These are phyloP conservation scores for Sciurus vulgaris DNA, from an alignment of 2,797 vertebrate species.

Conservation along the genomic window DNA sequence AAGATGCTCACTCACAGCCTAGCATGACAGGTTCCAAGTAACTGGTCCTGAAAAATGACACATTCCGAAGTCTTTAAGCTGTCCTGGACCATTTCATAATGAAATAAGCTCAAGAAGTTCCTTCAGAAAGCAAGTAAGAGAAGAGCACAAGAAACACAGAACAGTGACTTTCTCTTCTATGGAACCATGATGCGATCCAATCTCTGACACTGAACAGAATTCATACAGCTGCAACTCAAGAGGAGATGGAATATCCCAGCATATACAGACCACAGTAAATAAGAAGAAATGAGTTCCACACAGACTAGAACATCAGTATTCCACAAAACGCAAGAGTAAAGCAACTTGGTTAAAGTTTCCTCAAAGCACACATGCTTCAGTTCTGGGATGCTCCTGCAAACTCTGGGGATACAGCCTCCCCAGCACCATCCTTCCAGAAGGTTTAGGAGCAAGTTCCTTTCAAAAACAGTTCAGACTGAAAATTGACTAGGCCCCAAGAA, in stretches of 20 bases:
- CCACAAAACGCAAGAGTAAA: not conserved
- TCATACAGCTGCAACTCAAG: not conserved
- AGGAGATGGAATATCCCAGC: not conserved
- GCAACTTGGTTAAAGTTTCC: accelerated
- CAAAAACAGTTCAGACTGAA: not conserved
- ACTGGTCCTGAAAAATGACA: not conserved
- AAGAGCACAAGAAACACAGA: not conserved
- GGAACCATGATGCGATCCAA: not conserved
- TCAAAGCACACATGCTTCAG: not conserved
- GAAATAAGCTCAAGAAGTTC: not conserved
- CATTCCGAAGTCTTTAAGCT: not conserved
- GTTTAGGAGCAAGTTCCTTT: not conserved
- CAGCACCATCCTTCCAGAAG: not conserved
- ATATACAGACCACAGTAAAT: not conserved
- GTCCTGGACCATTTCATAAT: not conserved
- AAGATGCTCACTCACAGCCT: not conserved
- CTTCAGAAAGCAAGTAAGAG: not conserved
- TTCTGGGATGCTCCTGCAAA: too few relatives aligned
- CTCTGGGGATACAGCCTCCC: not conserved
- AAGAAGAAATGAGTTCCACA: not conserved
- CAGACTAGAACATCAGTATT: not conserved
- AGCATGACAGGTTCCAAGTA: not conserved
- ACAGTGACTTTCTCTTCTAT: not conserved
- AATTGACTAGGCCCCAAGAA: not conserved
- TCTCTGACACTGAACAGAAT: not conserved